Conservation (phyloP, 2,797 vertebrate genomes). For the Chanos chanos region DNA sequence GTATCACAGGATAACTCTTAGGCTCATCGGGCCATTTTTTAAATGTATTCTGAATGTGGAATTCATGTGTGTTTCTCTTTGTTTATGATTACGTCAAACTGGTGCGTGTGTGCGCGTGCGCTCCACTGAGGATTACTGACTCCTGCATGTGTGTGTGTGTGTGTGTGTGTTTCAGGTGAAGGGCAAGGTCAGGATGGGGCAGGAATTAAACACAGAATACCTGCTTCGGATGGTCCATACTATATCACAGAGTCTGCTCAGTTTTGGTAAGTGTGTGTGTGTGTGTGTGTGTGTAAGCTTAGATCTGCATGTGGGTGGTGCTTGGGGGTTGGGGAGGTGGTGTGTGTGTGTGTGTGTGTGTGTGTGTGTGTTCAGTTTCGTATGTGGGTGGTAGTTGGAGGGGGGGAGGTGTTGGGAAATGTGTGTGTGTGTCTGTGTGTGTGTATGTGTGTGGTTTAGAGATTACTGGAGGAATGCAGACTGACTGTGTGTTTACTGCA, state of each 20-base stretch:
- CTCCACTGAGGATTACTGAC: no score
- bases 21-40: no score
- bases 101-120: no score
- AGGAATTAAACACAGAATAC: background rate
- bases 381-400: no score
- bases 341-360: no score
- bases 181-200: slow-evolving; percentile 3
- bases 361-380: slow-evolving; percentile 10
- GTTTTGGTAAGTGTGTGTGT: background rate
- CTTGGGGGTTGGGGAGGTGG: background rate
- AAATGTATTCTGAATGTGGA: no score
- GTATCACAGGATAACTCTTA: no score
- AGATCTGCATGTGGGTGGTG: background rate
- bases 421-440: slow-evolving; percentile 26
- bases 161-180: background rate
- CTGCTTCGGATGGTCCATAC: background rate
- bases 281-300: background rate
- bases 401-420: slow-evolving; percentile 1
- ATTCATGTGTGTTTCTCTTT: background rate
- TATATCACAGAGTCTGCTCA: background rate
- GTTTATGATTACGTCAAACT: no score
- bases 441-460: slow-evolving; percentile 25
- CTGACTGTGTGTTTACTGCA: slow-evolving; percentile 44
- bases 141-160: background rate
- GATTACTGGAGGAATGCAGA: slow-evolving; percentile 43